Base-by-base conservation (phyloP, 2,797 vertebrate genomes). In the Alectoris magna region DNA sequence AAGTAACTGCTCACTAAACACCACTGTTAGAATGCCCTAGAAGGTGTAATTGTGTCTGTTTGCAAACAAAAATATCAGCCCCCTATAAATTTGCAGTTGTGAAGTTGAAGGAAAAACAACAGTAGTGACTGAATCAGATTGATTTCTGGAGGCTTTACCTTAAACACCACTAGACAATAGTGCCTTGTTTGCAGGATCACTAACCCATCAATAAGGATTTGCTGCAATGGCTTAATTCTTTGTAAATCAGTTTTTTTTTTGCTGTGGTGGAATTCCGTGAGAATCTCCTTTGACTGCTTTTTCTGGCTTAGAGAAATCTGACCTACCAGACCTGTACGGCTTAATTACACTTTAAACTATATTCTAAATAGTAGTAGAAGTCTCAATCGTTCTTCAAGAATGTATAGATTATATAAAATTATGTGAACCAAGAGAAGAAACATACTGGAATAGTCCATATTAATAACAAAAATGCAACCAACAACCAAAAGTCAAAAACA, bases 131-230 rank as follows among this genome's bases (percentile, higher is more conserved):
- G 5, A 63, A 41, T 63, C 31, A 27, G 58, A 49, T 71, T 74
- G 48, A 69, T 90, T 94, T 76, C 49, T 81, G n/a, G 34, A 71
- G 74, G 56, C 16, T 90, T 88, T 68, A 59, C 60, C 51, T 82
- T 84, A 68, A 86, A 75, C 56, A 34, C 26, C 15, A 13, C 34
- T 64, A 51, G 34, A 51, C 53, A 58, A 27, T 63, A 91, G 60
- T 46, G 64, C 64, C 4, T 67, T 87, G 44, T 66, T 87, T 91
- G 71, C 60, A 77, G 68, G 34, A 90, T 94, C 41, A 43, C 51
- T 79, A 77, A 88, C 56, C 7, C 41, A 78, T 90, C 86, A 64
- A 83, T 94, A 88, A 59, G 56, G 38, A 82, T 91, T 94, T 91
- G 44, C 46, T 90, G 44, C 49, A 58, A 79, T 93, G 53, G 38